Evolutionary conservation across 2,113 vertebrate genomes (phyloP).

Genomic region (Corythaeola cristata): DNA sequence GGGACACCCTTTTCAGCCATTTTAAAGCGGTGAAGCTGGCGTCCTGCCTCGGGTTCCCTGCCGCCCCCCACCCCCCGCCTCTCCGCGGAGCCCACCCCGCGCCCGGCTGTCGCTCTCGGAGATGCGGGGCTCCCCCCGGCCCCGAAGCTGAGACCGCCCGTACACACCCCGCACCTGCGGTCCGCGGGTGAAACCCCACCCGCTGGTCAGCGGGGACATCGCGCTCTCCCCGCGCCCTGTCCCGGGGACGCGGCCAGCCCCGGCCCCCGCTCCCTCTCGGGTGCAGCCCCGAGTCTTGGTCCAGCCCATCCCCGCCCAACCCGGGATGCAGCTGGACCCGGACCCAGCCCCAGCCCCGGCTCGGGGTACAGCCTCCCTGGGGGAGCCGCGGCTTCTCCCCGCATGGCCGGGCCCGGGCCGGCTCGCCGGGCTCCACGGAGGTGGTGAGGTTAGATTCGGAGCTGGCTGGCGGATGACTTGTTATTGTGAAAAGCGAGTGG

Average conservation of each 20-base stretch:
- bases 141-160: not conserved
- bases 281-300: not conserved
- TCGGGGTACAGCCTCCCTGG: not conserved
- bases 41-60: not conserved
- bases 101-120: not conserved
- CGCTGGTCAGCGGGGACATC: not conserved
- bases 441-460: not conserved
- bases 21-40: not conserved
- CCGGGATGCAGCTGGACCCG: not conserved
- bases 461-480: not conserved
- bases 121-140: not conserved
- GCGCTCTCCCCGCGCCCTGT: not conserved
- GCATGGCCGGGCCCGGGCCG: not conserved
- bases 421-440: not conserved
- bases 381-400: not conserved
- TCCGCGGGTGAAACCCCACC: not conserved
- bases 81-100: not conserved
- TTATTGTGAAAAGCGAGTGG: not conserved
- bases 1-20: slow-evolving; percentile 49
- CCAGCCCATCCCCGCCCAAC: too few species aligned
- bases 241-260: not conserved
- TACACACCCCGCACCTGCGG: not conserved
- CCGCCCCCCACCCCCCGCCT: not conserved
- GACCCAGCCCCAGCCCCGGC: not conserved
- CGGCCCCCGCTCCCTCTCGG: not conserved